These are phyloP conservation scores for Synergus gifuensis DNA, from an alignment of 2,888 invertebrate species.

Conservation along the genomic window DNA sequence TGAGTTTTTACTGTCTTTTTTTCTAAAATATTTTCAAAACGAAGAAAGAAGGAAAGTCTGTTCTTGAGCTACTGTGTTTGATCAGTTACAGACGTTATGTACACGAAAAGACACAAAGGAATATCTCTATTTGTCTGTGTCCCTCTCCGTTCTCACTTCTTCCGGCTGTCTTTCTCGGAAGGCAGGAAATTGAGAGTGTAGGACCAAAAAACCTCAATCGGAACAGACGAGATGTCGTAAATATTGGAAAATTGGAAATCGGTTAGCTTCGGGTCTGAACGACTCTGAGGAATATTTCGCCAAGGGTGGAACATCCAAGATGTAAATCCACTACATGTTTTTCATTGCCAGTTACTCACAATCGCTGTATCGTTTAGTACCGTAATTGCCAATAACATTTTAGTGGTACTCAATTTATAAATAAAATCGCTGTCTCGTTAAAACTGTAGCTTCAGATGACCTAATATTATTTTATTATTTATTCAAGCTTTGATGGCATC, in stretches of 20 bases:
- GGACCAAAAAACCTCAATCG: conserved; percentile 19
- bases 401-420: not conserved
- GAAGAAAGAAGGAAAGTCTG: not conserved
- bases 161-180: conserved; percentile 11
- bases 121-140: conserved; percentile 3
- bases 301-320: conserved; percentile 35
- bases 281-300: conserved; percentile 7
- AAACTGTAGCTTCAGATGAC: not conserved
- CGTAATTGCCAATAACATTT: not conserved
- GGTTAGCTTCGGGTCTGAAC: conserved; percentile 57
- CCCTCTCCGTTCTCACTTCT: not conserved
- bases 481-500: no score
- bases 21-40: no score
- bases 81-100: conserved; percentile 8
- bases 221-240: conserved; percentile 56
- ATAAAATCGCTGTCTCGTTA: not conserved
- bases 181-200: conserved; percentile 31
- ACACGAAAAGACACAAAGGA: not conserved
- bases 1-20: no score
- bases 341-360: conserved; percentile 6
- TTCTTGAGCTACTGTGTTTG: not conserved
- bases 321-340: not conserved
- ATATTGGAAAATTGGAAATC: conserved; percentile 70
- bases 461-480: no score
- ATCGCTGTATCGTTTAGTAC: not conserved